Conservation (phyloP, 1,140 invertebrate species). For the Rhizoglyphus robini region DNA sequence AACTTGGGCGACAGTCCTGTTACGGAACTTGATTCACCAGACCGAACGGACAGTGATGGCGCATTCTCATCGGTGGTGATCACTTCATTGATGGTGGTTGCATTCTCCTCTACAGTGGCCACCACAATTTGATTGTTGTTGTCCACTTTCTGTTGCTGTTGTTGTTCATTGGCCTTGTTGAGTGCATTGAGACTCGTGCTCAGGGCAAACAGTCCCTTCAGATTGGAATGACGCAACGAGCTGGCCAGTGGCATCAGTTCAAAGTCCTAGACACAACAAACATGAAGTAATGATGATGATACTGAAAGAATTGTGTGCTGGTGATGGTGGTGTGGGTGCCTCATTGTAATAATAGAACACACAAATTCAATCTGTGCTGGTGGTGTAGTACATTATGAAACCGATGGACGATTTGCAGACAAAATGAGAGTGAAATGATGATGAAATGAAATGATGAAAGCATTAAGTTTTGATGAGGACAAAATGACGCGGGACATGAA, state of each 20-base stretch:
- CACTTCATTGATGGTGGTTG: neutral
- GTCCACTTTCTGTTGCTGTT: no score
- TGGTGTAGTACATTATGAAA: no score
- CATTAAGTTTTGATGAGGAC: no score
- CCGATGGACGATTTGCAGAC: no score
- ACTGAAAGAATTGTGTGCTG: no score
- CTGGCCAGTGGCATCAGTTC: conserved; percentile 4
- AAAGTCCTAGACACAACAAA: neutral
- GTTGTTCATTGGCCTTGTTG: neutral
- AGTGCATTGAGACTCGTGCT: neutral
- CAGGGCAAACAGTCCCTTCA: neutral
- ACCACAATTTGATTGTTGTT: neutral
- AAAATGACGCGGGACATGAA: no score
- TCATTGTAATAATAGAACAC: no score
- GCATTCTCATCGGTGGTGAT: neutral
- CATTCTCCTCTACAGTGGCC: neutral
- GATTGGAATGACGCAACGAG: neutral
- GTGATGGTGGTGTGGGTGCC: no score
- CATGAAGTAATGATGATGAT: no score
- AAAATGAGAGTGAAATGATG: no score
- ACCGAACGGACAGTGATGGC: neutral
- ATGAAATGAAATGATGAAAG: no score
- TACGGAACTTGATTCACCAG: neutral
- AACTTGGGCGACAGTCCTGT: neutral
- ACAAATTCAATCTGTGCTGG: no score